Conservation (phyloP, 64 coral and sea anemone genomes). For the Montipora cactus region DNA sequence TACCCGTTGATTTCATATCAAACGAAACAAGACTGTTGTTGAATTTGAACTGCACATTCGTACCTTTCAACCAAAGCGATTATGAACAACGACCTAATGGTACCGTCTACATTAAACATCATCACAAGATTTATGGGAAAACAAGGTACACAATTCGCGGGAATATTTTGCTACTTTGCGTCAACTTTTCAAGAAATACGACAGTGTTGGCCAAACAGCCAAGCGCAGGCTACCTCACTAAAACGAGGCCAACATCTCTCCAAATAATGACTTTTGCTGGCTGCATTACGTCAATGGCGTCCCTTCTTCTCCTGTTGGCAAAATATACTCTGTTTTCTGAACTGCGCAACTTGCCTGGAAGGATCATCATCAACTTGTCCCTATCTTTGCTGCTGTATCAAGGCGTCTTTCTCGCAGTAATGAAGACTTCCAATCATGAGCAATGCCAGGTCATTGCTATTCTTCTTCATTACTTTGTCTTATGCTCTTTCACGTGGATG, state of each 20-base stretch:
- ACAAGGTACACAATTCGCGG: background rate
- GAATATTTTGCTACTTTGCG: background rate
- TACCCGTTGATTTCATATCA: too few relatives aligned
- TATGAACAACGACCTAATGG: background rate
- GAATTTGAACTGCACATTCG: background rate
- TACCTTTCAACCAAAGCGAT: conserved; percentile 15
- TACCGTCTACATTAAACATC: background rate
- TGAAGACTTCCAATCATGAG: background rate
- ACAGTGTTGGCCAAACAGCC: background rate
- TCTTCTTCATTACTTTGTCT: background rate
- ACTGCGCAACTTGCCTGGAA: too few relatives aligned
- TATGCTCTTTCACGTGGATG: conserved; percentile 32
- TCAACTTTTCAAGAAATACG: background rate
- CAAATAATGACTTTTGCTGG: too few relatives aligned
- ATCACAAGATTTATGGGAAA: background rate
- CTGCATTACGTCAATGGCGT: too few relatives aligned
- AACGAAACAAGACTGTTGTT: background rate
- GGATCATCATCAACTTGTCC: too few relatives aligned
- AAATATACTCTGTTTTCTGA: too few relatives aligned
- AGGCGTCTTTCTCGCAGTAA: background rate
- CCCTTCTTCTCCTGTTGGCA: too few relatives aligned
- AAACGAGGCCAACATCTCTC: too few relatives aligned
- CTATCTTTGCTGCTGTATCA: too few relatives aligned
- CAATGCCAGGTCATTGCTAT: too few relatives aligned
- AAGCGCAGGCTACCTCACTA: too few relatives aligned